Percentiles rank a stretch among this genome's conserved stretches.
phyloP scores from a whole-genome alignment of 1,140 invertebrate species.

The Stenopsyche tienmushanensis region DNA sequence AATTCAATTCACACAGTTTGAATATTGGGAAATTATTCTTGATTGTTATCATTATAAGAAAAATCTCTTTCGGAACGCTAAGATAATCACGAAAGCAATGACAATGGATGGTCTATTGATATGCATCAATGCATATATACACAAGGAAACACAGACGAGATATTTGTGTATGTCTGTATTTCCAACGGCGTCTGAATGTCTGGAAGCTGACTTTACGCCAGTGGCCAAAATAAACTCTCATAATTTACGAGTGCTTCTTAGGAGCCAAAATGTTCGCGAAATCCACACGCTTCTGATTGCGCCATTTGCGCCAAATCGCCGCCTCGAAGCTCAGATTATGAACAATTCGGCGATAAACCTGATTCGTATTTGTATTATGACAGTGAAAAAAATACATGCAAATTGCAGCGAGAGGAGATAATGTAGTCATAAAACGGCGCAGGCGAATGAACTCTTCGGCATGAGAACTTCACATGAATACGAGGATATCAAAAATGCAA shows the following conservation, averaged over 20 bases:
- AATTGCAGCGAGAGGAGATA: not conserved
- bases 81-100: too few relatives aligned
- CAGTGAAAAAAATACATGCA: not conserved
- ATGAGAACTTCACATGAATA: not conserved
- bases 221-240: constrained; percentile 14
- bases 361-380: too few relatives aligned
- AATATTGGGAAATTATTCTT: too few relatives aligned
- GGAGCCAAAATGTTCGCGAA: not conserved
- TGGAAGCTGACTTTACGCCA: constrained; percentile 19
- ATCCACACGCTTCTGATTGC: not conserved
- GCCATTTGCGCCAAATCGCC: not conserved
- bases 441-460: not conserved
- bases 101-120: too few relatives aligned
- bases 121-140: too few relatives aligned
- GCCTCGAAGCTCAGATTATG: not conserved
- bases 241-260: constrained; percentile 19
- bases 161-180: too few relatives aligned
- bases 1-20: too few relatives aligned
- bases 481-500: too few relatives aligned
- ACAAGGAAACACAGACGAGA: too few relatives aligned
- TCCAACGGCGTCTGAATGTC: constrained; percentile 15
- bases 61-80: too few relatives aligned
- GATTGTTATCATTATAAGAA: too few relatives aligned
- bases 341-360: not conserved
- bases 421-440: not conserved